Conservation (phyloP, 2,888 invertebrate species). For the Clanis bilineata region DNA sequence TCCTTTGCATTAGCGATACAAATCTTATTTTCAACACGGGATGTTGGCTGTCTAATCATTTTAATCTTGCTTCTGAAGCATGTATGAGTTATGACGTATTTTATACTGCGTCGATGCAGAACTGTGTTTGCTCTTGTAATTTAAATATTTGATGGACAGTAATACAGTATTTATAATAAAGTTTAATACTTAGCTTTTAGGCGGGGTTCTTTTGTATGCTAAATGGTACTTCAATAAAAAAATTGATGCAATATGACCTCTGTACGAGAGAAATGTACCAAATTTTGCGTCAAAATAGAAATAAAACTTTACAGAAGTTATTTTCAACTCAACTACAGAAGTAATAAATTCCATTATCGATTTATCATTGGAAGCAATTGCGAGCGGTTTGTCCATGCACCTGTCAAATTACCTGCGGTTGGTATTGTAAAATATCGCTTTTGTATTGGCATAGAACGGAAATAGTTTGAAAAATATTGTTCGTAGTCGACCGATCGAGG, state of each 20-base stretch:
- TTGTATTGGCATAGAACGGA: conserved; percentile 23
- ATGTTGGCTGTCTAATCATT: conserved; percentile 16
- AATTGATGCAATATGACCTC: too few relatives aligned
- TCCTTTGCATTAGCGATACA: conserved; percentile 8
- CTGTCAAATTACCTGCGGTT: neutral
- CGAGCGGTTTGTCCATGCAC: too few relatives aligned
- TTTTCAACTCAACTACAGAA: too few relatives aligned
- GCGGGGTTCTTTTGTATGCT: too few relatives aligned
- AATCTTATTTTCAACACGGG: conserved; percentile 12
- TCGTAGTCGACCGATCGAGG: conserved; percentile 28
- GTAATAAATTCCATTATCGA: neutral
- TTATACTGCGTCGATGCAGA: conserved; percentile 9
- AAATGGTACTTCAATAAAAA: too few relatives aligned
- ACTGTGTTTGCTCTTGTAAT: neutral
- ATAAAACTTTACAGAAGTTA: too few relatives aligned
- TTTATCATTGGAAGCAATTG: neutral
- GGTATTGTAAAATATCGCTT: conserved; percentile 5
- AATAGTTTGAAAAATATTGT: conserved; percentile 31
- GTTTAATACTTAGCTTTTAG: too few relatives aligned
- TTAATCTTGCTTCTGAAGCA: conserved; percentile 22
- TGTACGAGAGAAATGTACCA: too few relatives aligned
- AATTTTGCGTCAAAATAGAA: too few relatives aligned
- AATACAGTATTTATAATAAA: too few relatives aligned
- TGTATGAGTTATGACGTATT: conserved; percentile 24
- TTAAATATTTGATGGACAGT: neutral